phyloP scores from a whole-genome alignment of 2,113 vertebrate species.

The Tyto alba region DNA sequence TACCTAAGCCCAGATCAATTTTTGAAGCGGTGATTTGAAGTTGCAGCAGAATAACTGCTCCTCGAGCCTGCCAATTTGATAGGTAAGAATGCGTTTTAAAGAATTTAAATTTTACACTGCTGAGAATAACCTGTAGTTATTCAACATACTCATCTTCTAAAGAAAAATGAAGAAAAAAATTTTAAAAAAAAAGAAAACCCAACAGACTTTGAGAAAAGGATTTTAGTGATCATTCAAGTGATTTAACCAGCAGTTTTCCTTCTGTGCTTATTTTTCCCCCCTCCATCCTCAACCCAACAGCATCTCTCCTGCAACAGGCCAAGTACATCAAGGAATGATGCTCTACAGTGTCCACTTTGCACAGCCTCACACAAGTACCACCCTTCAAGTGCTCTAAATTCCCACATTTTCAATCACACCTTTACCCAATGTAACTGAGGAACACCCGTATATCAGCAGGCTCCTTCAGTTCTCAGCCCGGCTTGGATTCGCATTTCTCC shows the following conservation, averaged over 20 bases:
- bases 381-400: neutral
- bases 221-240: neutral
- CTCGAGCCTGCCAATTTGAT: conserved; percentile 4
- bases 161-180: neutral
- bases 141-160: neutral
- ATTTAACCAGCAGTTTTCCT: neutral
- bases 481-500: neutral
- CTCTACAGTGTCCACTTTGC: neutral
- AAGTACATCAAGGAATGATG: neutral
- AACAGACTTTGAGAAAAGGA: neutral
- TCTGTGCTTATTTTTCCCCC: neutral
- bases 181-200: neutral
- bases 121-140: neutral
- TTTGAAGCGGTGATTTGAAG: conserved; percentile 43
- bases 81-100: conserved; percentile 15
- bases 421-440: neutral
- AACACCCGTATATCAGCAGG: rapidly evolving
- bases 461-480: neutral
- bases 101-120: conserved; percentile 8
- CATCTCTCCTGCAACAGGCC: neutral
- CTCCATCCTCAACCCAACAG: neutral
- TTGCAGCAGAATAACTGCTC: conserved; percentile 38
- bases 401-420: neutral
- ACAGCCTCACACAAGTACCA: neutral
- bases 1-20: conserved; percentile 65